Evolutionary conservation across 2,797 vertebrate species (phyloP).

Genomic region (Syngnathus rostellatus): DNA sequence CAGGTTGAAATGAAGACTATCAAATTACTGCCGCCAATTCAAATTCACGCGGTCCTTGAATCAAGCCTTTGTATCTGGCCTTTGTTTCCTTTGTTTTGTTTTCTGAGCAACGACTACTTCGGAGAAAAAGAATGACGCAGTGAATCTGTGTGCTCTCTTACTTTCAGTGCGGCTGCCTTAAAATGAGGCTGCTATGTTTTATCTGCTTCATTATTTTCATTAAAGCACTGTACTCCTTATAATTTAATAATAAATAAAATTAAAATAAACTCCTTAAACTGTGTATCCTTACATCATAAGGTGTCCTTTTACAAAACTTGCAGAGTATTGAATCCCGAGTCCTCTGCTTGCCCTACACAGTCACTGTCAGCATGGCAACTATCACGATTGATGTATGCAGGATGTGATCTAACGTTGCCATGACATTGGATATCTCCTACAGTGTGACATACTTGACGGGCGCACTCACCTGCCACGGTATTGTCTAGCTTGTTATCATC

Average conservation of each 20-base stretch:
- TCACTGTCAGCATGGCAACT: slow-evolving; percentile 44
- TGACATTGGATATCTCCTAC: slow-evolving; percentile 44
- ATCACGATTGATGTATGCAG: slow-evolving; percentile 36
- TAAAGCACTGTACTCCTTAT: neutral
- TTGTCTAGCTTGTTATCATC: slow-evolving; percentile 44
- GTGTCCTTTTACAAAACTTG: slow-evolving; percentile 34
- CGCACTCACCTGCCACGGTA: slow-evolving; percentile 31
- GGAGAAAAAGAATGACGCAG: too few relatives aligned
- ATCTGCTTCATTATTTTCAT: too few relatives aligned
- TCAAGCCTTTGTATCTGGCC: too few relatives aligned
- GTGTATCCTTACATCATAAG: slow-evolving; percentile 29
- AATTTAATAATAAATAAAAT: neutral
- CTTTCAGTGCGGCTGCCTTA: too few relatives aligned
- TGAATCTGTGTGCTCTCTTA: too few relatives aligned
- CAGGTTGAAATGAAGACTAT: too few relatives aligned
- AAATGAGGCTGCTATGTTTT: too few relatives aligned
- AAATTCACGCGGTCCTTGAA: too few relatives aligned
- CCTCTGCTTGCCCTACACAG: slow-evolving; percentile 46
- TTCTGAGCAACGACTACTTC: too few relatives aligned
- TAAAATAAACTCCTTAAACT: neutral
- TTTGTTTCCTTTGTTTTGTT: too few relatives aligned
- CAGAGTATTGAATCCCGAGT: slow-evolving; percentile 38
- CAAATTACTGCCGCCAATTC: too few relatives aligned
- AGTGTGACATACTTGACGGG: slow-evolving; percentile 49
- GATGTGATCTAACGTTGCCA: slow-evolving; percentile 53